These are phyloP conservation scores for Bubalus kerabau DNA, from an alignment of 2,113 vertebrate species.

Conservation along the genomic window DNA sequence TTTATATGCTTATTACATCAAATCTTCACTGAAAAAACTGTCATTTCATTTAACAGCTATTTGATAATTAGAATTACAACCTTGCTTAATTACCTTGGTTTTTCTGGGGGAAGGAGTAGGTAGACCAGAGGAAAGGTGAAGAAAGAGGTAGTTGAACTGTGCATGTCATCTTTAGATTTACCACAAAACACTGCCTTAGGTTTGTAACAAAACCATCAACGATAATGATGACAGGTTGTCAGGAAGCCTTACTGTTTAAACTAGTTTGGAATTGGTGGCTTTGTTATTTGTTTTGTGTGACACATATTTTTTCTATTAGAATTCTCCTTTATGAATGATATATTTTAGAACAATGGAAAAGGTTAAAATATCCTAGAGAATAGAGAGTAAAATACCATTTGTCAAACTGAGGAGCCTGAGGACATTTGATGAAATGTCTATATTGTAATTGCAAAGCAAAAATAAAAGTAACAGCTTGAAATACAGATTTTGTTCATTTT, in stretches of 20 bases:
- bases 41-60: neutral
- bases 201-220: neutral
- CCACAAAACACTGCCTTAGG: neutral
- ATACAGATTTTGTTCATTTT: constrained; percentile 70
- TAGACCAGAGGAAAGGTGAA: neutral
- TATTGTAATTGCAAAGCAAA: constrained; percentile 68
- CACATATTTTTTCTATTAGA: constrained; percentile 53
- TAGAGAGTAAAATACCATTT: constrained; percentile 25
- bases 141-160: neutral
- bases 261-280: neutral
- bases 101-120: too few relatives aligned
- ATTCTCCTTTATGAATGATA: constrained; percentile 44
- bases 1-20: neutral
- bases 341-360: constrained; percentile 46
- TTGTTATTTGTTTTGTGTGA: constrained; percentile 43
- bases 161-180: neutral
- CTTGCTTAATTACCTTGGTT: neutral
- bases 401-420: constrained; percentile 54
- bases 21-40: neutral
- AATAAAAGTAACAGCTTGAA: constrained; percentile 71
- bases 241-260: neutral
- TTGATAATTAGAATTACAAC: constrained; percentile 8
- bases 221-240: neutral
- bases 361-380: constrained; percentile 47
- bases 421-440: constrained; percentile 63